Evolutionary conservation across 2,888 invertebrate species (phyloP), one percentile per base, ranked within the genome.

Genomic region (Rotaria magnacalcarata): DNA sequence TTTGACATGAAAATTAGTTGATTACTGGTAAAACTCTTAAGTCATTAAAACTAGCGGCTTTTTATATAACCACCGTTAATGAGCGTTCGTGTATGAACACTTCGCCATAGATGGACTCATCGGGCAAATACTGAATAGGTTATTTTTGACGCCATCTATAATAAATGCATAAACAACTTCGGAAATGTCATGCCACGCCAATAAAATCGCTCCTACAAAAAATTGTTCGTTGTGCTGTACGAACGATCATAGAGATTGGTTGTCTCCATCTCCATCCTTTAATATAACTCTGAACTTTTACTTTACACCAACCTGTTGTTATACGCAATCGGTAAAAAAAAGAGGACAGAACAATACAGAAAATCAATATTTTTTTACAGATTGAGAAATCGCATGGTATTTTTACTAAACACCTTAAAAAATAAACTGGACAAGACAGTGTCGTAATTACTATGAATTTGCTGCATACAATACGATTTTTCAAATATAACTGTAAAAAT

Each of bases 181-280:
- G 4, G 67, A 67, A 67, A 67, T 67, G 67, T 67, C 67, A 67
- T 34, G 10, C 34, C 16, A 34, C 34, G 14, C 67, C 67, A 67
- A 67, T 67, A 67, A 16, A 34, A 67, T 27, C 6, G 34, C 16
- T 14, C 34, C 34, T 27, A 34, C 5, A 27, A 16, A 34, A 67
- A 34, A 10, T 67, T 67, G 34, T 34, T 34, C 67, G 67, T 34
- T 67, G 14, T 67, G 27, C 14, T 67, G 34, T 67, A 16, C 67
- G 16, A 67, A 67, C 67, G 67, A 34, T 67, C 67, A 67, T 34
- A 24, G n/a, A 60, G 67, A 27, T 67, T 67, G 67, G 67, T 67
- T 27, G 67, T 34, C 27, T 27, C 3, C 14, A 67, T 34, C 27
- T 27, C 3, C 14, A 67, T 0, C 34, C 24, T 67, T 34, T 34